Evolutionary conservation across 2,888 invertebrate species (phyloP).

Genomic region (Schrankia costaestrigalis): DNA sequence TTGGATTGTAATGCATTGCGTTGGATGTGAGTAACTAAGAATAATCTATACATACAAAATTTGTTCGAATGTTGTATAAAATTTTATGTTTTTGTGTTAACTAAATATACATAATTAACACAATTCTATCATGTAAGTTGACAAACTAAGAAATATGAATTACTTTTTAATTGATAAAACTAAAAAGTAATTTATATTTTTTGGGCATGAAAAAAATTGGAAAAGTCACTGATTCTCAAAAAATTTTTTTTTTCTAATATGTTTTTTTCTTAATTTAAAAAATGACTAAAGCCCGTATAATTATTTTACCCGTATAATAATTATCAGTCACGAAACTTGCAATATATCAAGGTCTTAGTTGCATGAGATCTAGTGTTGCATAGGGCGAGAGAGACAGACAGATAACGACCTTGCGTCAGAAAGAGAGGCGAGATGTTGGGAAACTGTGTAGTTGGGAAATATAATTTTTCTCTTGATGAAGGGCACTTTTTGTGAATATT

Average conservation of each 20-base stretch:
- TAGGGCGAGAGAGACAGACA: constrained; percentile 65
- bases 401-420: constrained; percentile 63
- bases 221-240: constrained; percentile 8
- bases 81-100: no score
- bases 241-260: constrained; percentile 7
- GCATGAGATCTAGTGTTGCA: constrained; percentile 78
- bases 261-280: constrained; percentile 46
- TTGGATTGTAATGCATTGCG: constrained; percentile 74
- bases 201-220: background rate
- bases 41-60: constrained; percentile 44
- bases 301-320: constrained; percentile 73
- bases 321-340: constrained; percentile 80
- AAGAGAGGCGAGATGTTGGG: constrained; percentile 66
- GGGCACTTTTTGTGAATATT: constrained; percentile 72
- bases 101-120: no score
- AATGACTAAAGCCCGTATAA: constrained; percentile 59
- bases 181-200: constrained; percentile 8
- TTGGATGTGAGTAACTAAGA: constrained; percentile 69
- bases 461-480: constrained; percentile 75
- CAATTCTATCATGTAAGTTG: no score
- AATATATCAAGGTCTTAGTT: constrained; percentile 77
- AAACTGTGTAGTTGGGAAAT: constrained; percentile 79
- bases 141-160: no score
- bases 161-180: constrained; percentile 8
- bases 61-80: constrained; percentile 72